Conservation (phyloP, 1,140 invertebrate genomes). For the Sycobia sp. region DNA sequence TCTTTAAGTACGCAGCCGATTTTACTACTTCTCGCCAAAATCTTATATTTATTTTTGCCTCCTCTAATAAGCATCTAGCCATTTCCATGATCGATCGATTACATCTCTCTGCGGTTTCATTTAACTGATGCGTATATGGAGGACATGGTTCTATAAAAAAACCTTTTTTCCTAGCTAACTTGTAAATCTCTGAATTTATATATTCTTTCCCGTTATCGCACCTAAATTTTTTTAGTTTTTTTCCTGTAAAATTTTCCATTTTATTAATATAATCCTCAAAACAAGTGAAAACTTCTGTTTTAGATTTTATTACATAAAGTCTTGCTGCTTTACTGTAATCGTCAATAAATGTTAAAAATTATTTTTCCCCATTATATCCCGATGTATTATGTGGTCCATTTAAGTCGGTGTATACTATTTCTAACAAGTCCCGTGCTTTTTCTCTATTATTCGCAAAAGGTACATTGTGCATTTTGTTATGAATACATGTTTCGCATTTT, state of each 20-base stretch:
- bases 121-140: constrained; percentile 35
- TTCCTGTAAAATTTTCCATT: background rate
- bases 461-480: constrained; percentile 7
- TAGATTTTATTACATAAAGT: constrained; percentile 3
- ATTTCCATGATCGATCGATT: constrained; percentile 37
- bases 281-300: constrained; percentile 1
- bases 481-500: background rate
- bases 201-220: constrained; percentile 31
- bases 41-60: constrained; percentile 41
- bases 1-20: constrained; percentile 1
- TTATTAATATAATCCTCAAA: background rate
- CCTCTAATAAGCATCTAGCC: constrained; percentile 37
- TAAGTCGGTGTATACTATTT: background rate
- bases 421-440: background rate
- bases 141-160: constrained; percentile 29
- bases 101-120: constrained; percentile 33
- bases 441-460: background rate
- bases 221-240: background rate
- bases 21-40: constrained; percentile 48
- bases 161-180: constrained; percentile 27
- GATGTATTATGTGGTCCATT: constrained; percentile 5
- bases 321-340: background rate
- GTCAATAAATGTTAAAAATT: constrained; percentile 1
- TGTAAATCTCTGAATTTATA: constrained; percentile 32
- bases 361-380: background rate